A percentile compares a stretch with the other conserved stretches of the same genome.
These are phyloP conservation scores for Scaptomyza flava DNA, from an alignment of 2,888 invertebrate species.

Conservation along the genomic window DNA sequence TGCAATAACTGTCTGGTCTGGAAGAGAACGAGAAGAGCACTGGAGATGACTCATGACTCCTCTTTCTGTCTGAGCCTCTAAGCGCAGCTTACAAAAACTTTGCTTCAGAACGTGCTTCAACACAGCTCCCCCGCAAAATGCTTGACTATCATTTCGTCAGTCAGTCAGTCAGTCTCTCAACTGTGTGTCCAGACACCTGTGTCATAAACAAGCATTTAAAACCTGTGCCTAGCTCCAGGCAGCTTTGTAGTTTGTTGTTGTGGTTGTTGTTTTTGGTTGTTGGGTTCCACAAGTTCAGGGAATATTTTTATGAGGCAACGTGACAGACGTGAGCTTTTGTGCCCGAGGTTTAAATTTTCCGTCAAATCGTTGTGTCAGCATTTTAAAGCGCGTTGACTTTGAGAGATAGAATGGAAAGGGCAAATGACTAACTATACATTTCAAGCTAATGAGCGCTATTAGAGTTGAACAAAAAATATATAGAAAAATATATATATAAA, in stretches of 20 bases:
- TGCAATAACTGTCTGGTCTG: conserved; percentile 22
- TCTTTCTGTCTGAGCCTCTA: conserved; percentile 48
- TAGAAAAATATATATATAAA: background rate
- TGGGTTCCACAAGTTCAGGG: conserved; percentile 34
- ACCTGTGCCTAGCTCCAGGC: conserved; percentile 22
- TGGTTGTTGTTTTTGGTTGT: background rate
- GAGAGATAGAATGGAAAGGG: conserved; percentile 6
- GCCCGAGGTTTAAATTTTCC: conserved; percentile 1
- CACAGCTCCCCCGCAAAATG: conserved; percentile 19
- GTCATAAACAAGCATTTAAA: conserved; percentile 59
- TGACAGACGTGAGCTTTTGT: conserved; percentile 40
- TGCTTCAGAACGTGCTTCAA: conserved; percentile 34
- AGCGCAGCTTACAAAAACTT: conserved; percentile 43
- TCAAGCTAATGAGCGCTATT: conserved; percentile 56
- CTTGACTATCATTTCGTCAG: conserved; percentile 1
- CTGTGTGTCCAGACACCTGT: conserved; percentile 47
- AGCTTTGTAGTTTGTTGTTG: conserved; percentile 7
- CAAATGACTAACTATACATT: conserved; percentile 30
- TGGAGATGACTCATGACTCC: conserved; percentile 44
- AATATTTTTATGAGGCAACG: conserved; percentile 68
- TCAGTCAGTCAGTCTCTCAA: background rate
- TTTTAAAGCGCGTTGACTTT: conserved; percentile 18
- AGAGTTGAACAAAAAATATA: conserved; percentile 29
- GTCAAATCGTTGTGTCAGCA: conserved; percentile 20
- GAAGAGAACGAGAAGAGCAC: conserved; percentile 1